Evolutionary conservation across 64 coral and sea anemone genomes (phyloP).

Genomic region (Actinia equina): DNA sequence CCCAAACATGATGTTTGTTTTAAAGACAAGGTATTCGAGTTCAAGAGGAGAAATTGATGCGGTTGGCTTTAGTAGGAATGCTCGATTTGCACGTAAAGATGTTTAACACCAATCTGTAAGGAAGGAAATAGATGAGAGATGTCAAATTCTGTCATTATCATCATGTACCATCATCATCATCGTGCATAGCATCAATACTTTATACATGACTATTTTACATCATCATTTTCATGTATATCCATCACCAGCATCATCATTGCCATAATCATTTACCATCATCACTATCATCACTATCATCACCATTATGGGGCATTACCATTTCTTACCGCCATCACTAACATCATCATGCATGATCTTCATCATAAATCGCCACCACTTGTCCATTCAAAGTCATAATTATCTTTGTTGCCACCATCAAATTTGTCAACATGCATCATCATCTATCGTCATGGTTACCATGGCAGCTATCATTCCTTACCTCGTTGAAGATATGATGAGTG

Average conservation of each 20-base stretch:
- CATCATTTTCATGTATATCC: not conserved
- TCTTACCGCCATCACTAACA: too few relatives aligned
- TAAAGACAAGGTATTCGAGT: too few relatives aligned
- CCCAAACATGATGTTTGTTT: too few relatives aligned
- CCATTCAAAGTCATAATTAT: too few relatives aligned
- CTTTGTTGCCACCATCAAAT: too few relatives aligned
- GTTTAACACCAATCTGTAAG: conserved; percentile 81
- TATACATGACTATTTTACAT: not conserved
- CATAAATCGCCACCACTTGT: too few relatives aligned
- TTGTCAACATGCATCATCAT: not conserved
- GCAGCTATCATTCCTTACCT: conserved; percentile 47
- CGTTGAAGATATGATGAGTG: conserved; percentile 92
- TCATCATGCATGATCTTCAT: too few relatives aligned
- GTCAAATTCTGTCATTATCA: not conserved
- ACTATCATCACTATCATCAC: not conserved
- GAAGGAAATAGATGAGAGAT: not conserved
- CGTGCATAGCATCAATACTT: not conserved
- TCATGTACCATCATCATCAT: not conserved
- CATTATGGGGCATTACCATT: not conserved
- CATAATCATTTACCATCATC: not conserved
- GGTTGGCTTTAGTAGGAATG: conserved; percentile 57
- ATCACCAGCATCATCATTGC: not conserved
- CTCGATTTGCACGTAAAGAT: conserved; percentile 97
- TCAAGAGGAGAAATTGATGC: too few relatives aligned
- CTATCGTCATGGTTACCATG: not conserved